These are phyloP conservation scores for Cryptoblepharus egeriae DNA, from an alignment of 2,797 vertebrate genomes.

Conservation along the genomic window DNA sequence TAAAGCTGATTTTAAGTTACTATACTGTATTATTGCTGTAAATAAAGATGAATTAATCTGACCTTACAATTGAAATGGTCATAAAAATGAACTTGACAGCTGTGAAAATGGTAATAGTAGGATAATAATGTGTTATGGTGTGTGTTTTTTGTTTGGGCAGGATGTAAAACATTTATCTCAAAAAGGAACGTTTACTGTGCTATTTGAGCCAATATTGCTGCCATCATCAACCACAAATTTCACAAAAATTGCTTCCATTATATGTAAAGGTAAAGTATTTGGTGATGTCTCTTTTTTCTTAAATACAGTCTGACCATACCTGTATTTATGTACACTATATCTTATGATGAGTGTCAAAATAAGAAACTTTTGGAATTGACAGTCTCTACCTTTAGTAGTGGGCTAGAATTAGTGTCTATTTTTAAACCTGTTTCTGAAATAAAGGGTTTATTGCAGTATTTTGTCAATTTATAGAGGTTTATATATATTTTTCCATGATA, in stretches of 20 bases:
- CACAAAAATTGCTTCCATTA: conserved; percentile 88
- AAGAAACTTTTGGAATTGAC: background rate
- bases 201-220: conserved; percentile 85
- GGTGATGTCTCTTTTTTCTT: no score
- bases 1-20: background rate
- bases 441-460: no score
- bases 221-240: conserved; percentile 89
- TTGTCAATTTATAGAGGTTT: no score
- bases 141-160: conserved; percentile 71
- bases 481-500: no score
- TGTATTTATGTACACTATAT: background rate
- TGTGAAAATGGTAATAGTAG: background rate
- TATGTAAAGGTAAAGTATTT: conserved; percentile 85
- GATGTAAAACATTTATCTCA: conserved; percentile 87
- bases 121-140: background rate
- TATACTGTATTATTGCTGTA: conserved; percentile 10
- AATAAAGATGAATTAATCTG: conserved; percentile 12
- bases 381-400: no score
- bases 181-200: conserved; percentile 78
- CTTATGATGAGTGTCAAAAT: background rate
- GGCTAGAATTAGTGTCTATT: background rate
- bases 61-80: conserved; percentile 30
- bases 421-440: background rate
- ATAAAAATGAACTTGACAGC: conserved; percentile 1
- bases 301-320: background rate